A percentile compares a stretch with the other conserved stretches of the same genome.
These are phyloP conservation scores for Mesoclemmys tuberculata DNA, from an alignment of 2,113 vertebrate genomes.

Conservation along the genomic window DNA sequence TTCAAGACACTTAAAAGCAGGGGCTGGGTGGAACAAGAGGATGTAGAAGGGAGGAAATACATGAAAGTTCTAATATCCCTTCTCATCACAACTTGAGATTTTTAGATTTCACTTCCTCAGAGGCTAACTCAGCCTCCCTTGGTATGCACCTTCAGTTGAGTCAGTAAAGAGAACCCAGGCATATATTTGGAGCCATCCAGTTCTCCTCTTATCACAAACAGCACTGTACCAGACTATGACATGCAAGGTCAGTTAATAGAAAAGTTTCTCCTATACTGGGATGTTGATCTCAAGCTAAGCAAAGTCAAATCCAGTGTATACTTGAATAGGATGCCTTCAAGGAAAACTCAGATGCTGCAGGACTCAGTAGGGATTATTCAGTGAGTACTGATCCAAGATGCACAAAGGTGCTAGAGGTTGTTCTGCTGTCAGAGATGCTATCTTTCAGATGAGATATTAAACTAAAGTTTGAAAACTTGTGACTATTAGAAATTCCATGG, in stretches of 20 bases:
- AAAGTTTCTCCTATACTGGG: background rate
- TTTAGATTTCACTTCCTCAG: background rate
- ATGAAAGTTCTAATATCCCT: background rate
- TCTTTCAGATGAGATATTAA: background rate
- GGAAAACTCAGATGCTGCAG: background rate
- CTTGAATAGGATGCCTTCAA: background rate
- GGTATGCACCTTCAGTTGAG: background rate
- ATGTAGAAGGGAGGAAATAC: background rate
- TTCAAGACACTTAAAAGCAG: background rate
- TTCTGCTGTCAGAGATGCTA: background rate
- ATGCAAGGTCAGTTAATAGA: background rate
- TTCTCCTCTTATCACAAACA: background rate
- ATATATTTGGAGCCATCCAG: background rate
- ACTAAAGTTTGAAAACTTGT: background rate
- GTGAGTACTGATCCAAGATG: background rate
- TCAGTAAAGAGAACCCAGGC: background rate
- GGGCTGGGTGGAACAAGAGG: background rate
- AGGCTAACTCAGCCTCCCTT: background rate
- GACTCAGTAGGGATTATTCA: slow-evolving; percentile 13
- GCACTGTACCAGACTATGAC: background rate
- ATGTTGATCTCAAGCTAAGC: background rate
- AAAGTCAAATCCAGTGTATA: background rate
- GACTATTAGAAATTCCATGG: background rate
- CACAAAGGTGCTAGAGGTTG: background rate
- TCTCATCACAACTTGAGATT: background rate